Base-by-base conservation (phyloP, 2,888 invertebrate species). In the Hymenopus coronatus region DNA sequence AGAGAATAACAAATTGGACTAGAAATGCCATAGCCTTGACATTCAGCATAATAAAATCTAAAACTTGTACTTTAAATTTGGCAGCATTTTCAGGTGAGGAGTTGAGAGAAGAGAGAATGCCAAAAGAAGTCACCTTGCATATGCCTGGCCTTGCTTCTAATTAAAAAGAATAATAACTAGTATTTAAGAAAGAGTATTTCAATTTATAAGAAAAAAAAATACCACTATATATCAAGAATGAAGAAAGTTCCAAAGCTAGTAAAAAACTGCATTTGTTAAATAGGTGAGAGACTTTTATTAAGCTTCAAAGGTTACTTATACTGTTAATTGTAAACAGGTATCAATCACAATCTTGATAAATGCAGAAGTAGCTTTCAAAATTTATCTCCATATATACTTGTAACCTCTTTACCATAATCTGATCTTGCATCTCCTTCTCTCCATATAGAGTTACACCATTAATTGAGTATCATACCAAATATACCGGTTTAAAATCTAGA, bases 391-490 rank as follows among this genome's bases (percentile, higher is more conserved):
- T 91, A 91, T 91, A 91, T 90, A 90, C 90, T 89, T 89, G 88
- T 89, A 90, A 90, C 90, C 91, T 90, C 88, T 88, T 90, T 88
- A 88, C 87, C 88, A 84, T 88, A 88, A 89, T 90, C 87, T 85
- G 88, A 89, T 90, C 88, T n/a, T 81, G 88, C 90, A 90, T 90
- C 90, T 90, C 91, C 90, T 89, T 88, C 89, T 90, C 89, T 91
- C 90, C 90, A 89, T 91, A 91, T 90, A 90, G 90, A 91, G 90
- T 91, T 91, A 91, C 91, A 91, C 91, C 91, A 91, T 90, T 90
- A 89, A 90, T 91, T 90, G 91, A 91, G 91, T 91, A 91, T 91
- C 91, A 91, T 91, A 91, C 90, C 91, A 91, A 91, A 91, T 91
- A 91, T 90, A 90, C 89, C 90, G 90, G 89, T 89, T 90, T 88